Percentiles rank a stretch among this genome's conserved stretches.
Evolutionary conservation across 2,113 vertebrate genomes (phyloP).

Genomic region (Chaetodon auriga): DNA sequence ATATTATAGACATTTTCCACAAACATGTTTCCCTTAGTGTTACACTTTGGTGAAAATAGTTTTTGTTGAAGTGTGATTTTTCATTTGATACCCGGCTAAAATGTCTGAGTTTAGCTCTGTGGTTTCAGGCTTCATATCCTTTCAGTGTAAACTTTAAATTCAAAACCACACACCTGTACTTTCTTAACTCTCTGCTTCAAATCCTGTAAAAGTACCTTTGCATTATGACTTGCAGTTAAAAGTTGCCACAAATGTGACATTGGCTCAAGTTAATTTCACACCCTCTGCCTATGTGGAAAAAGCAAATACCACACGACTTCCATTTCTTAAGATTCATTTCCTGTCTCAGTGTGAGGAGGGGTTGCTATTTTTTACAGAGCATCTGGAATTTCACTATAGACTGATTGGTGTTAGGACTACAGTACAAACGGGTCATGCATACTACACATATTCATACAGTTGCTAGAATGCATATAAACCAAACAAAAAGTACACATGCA

Average conservation of each 20-base stretch:
- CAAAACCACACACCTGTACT: not conserved
- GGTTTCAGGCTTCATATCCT: not conserved
- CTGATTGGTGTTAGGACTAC: slow-evolving; percentile 3
- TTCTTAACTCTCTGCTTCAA: not conserved
- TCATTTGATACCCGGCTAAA: not conserved
- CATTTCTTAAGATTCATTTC: slow-evolving; percentile 56
- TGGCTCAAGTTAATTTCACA: slow-evolving; percentile 11
- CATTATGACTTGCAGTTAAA: not conserved
- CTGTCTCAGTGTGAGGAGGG: slow-evolving; percentile 25
- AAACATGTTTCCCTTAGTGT: not conserved
- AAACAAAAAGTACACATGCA: not conserved
- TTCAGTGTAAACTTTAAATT: not conserved
- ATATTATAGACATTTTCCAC: not conserved
- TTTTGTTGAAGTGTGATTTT: not conserved
- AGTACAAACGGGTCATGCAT: not conserved
- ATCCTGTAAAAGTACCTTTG: not conserved
- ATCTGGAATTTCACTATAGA: slow-evolving; percentile 45
- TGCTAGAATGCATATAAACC: not conserved
- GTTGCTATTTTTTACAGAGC: slow-evolving; percentile 2
- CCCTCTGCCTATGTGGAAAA: slow-evolving; percentile 41
- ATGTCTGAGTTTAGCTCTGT: not conserved
- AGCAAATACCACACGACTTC: slow-evolving; percentile 44
- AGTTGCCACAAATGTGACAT: slow-evolving; percentile 15
- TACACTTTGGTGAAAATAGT: not conserved
- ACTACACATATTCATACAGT: not conserved